Evolutionary conservation across 2,113 vertebrate species (phyloP).

Genomic region (Cairina moschata): DNA sequence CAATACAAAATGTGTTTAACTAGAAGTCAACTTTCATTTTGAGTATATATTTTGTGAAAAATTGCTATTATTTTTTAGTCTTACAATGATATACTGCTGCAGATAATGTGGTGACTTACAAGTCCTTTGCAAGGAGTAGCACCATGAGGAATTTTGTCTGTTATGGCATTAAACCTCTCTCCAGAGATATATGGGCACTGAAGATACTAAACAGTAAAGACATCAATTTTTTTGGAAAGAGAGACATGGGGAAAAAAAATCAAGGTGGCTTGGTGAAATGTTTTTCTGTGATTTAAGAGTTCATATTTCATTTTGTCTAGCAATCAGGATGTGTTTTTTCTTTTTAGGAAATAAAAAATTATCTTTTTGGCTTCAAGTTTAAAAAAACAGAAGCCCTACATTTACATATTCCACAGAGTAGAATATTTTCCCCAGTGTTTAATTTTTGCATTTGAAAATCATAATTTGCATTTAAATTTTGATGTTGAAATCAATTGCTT

Average conservation of each 20-base stretch:
- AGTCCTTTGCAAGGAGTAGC: not conserved
- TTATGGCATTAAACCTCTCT: not conserved
- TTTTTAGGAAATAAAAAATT: not conserved
- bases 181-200: not conserved
- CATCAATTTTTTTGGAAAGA: not conserved
- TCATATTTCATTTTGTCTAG: slow-evolving; percentile 37
- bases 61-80: not conserved
- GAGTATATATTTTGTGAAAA: not conserved
- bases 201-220: not conserved
- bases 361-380: not conserved
- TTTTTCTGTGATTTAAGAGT: not conserved
- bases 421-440: not conserved
- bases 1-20: not conserved
- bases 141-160: not conserved
- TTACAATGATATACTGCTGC: not conserved
- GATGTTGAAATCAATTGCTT: not conserved
- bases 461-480: not conserved
- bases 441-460: not conserved
- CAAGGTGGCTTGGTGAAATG: not conserved
- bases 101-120: not conserved
- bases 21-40: not conserved
- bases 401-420: not conserved
- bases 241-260: not conserved
- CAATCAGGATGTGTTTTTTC: not conserved
- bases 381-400: not conserved